Base-by-base conservation (phyloP, 1,140 invertebrate species). In the Drosophila grimshawi region DNA sequence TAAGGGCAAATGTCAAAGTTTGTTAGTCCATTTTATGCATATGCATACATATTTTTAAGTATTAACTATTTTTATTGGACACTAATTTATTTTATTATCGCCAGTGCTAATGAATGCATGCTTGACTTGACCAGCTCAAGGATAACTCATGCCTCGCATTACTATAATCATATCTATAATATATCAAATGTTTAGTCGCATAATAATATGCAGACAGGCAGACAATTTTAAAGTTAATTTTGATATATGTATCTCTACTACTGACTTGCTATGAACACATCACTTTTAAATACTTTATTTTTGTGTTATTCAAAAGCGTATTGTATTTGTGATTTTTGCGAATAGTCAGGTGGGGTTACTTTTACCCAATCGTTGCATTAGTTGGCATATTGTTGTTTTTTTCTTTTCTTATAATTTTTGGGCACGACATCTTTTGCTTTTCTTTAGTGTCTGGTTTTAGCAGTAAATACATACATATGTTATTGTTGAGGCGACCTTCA, bases 31-130 rank as follows among this genome's bases (percentile, higher is more conserved):
- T 69, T 46, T 62, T 52, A 70, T 39, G 59, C 49, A 59, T 62
- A 68, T 59, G 39, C 51, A 49, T 19, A 1, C 19, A 19, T 19
- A 19, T 19, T 19, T 19, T 75, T 4, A 59, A 27, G 46, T 57
- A 43, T 64, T 33, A 55, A 75, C 19, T 19, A 37, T 48, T 46
- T 70, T 68, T 68, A 63, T 74, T 45, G 73, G 61, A 52, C 72
- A 55, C 72, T 67, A 86, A 67, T 78, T 69, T 35, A 61, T 65
- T 72, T 61, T 69, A 56, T 82, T 77, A 64, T 59, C 39, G 53
- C 64, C 59, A 53, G 71, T 76, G 83, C 83, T 88, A 88, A 86
- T 88, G 83, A 73, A 48, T 56, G 69, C 70, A 82, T 56, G 79
- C 80, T 72, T 68, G 63, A 63, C 69, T 74, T 67, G 69, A 60